Evolutionary conservation across 2,888 invertebrate genomes (phyloP).

Genomic region (Zootermopsis nevadensis): DNA sequence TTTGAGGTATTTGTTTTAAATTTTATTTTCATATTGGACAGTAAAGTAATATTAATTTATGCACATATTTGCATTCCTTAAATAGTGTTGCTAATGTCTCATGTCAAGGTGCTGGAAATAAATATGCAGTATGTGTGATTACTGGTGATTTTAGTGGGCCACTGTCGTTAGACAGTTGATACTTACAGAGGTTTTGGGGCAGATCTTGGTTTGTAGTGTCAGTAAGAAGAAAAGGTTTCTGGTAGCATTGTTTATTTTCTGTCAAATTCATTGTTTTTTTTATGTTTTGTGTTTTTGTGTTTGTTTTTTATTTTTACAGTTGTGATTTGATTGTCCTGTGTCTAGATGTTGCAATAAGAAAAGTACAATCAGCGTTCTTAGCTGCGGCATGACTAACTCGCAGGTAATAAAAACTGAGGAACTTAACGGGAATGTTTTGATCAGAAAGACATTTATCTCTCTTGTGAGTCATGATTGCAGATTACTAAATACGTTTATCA

Average conservation of each 20-base stretch:
- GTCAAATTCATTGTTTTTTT: constrained; percentile 50
- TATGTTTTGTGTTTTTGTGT: constrained; percentile 54
- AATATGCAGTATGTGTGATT: too few species aligned
- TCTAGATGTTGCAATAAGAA: constrained; percentile 57
- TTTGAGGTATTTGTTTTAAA: too few species aligned
- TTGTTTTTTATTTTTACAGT: constrained; percentile 54
- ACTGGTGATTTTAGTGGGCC: too few species aligned
- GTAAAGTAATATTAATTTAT: too few species aligned
- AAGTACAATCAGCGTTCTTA: constrained; percentile 51
- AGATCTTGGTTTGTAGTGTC: too few species aligned
- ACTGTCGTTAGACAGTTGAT: too few species aligned
- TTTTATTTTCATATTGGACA: too few species aligned
- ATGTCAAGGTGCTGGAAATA: too few species aligned
- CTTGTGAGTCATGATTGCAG: too few species aligned
- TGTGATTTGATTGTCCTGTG: constrained; percentile 53
- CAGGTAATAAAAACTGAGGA: constrained; percentile 65
- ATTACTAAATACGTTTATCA: not conserved
- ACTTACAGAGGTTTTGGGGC: too few species aligned
- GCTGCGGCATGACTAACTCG: constrained; percentile 68
- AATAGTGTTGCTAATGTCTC: too few species aligned
- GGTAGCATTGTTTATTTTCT: not conserved
- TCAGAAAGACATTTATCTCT: not conserved
- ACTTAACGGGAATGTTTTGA: not conserved
- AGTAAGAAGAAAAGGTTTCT: not conserved
- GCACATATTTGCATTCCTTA: too few species aligned